Evolutionary conservation across 2,797 vertebrate species (phyloP), one percentile per base, ranked within the genome.

Genomic region (Neopelma chrysocephalum): DNA sequence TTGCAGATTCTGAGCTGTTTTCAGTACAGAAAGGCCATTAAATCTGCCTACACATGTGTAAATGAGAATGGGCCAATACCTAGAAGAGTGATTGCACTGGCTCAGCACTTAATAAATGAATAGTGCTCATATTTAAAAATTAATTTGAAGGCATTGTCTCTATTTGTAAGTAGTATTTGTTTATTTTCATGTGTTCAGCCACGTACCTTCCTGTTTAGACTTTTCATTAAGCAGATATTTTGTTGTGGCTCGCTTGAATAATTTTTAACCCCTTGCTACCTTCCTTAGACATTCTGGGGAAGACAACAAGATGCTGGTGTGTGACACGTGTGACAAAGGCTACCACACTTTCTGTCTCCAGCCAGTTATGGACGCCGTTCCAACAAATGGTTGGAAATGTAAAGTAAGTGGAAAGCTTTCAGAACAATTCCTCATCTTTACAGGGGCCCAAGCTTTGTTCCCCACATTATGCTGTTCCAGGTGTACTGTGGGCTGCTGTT

Each of bases 301-400:
- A 98, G 99, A 99, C 98, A 99, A 98, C 97, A 99, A 99, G 98
- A 99, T 99, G 99, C 98, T 99, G 95, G 99, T 99, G 95, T 99
- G 99, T 38, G 99, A 99, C 97, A 99, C 99, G 68, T 99, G 99
- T 21, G 99, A 99, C 98, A 99, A 99, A 99, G 99, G 99, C 87
- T 99, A 99, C 97, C 99, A 99, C 97, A 99, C 99, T 61, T 99
- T 99, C 97, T 99, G 99, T 98, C 98, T 99, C 72, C 99, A 99
- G 93, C 99, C 99, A 65, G 98, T 99, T 95, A 99, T 99, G 97
- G 99, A 99, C 40, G 98, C 98, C 60, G 98, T 99, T 96, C 99
- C 99, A 93, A 99, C 99, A 97, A 99, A 99, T 90, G 99, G 99
- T 93, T 99, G 99, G 99, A 99, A 99, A 97, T 99, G 99, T 98